Base-by-base conservation (phyloP, 1,140 invertebrate genomes). In the Dinoponera quadriceps region DNA sequence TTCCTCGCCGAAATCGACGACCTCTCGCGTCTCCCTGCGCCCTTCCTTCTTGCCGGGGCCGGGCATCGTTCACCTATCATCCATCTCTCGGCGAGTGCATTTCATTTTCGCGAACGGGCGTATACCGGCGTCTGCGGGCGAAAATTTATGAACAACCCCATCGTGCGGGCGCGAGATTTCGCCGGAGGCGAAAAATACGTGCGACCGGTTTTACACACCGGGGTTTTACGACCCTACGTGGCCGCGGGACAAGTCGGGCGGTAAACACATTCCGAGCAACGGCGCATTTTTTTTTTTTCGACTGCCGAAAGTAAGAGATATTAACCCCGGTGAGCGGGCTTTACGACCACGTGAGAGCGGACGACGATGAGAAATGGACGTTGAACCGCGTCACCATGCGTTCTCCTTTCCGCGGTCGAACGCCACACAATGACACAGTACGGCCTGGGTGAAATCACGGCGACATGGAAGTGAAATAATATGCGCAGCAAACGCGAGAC, bases 141-240 rank as follows among this genome's bases (percentile, higher is more conserved):
- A 60, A 88, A 93, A 93, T 93, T 93, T 93, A 93, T 91, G 92
- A 90, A 92, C 88, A 73, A 78, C 75, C 29, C 59, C 66, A 29
- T 77, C 72, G 65, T 14, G 81, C 88, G 83, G 66, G 57, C 25
- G 57, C 71, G 85, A 69, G 75, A 88, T 85, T 65, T 77, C 60
- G 59, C 60, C 60, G 27, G 62, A 75, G 27, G 54, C 27, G 62
- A 82, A 89, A 90, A 88, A 89, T 88, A 90, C 84, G 84, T 86
- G 85, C 54, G 82, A 91, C 88, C 82, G 87, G 72, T 89, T 89
- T 89, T 82, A 82, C 75, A 78, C 59, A 72, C 22, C 48, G 29
- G 38, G 68, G 68, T 87, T 93, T 93, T 93, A 93, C 91, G 92
- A 91, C 85, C 85, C 72, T 84, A 91, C 84, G 86, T 90, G 88